Evolutionary conservation across 2,113 vertebrate genomes (phyloP).

Genomic region (Gopherus flavomarginatus): DNA sequence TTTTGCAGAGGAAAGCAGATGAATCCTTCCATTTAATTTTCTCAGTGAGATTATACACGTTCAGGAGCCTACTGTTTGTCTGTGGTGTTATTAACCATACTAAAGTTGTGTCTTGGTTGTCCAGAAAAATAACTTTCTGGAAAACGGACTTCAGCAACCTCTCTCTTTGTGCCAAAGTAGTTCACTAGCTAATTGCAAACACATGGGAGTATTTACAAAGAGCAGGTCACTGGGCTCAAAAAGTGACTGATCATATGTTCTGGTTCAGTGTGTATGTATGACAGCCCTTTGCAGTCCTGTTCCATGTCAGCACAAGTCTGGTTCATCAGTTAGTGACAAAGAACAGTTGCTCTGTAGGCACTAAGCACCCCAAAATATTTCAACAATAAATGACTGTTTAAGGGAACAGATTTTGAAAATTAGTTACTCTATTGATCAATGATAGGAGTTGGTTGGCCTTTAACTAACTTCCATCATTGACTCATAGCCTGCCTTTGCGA

Average conservation of each 20-base stretch:
- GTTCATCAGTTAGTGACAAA: constrained; percentile 49
- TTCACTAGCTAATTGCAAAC: constrained; percentile 71
- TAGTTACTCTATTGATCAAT: neutral
- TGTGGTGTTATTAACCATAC: constrained; percentile 42
- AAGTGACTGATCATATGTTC: constrained; percentile 51
- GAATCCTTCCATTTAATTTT: constrained; percentile 34
- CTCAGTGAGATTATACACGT: neutral
- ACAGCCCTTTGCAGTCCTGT: constrained; percentile 52
- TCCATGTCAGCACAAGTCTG: constrained; percentile 55
- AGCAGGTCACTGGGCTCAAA: constrained; percentile 30
- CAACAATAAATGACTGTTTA: neutral
- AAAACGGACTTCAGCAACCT: constrained; percentile 55
- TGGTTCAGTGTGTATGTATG: constrained; percentile 46
- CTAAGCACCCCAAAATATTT: constrained; percentile 31
- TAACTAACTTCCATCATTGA: neutral
- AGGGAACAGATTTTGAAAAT: neutral
- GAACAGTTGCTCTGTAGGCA: constrained; percentile 42
- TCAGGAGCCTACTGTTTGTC: constrained; percentile 39
- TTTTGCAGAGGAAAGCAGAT: constrained; percentile 11
- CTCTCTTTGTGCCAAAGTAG: constrained; percentile 45
- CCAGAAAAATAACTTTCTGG: constrained; percentile 14
- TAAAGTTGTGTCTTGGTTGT: constrained; percentile 25
- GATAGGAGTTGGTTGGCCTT: neutral
- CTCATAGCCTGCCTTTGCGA: neutral
- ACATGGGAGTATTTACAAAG: constrained; percentile 70